phyloP scores from a whole-genome alignment of 2,797 vertebrate genomes.

The Pipistrellus kuhlii region DNA sequence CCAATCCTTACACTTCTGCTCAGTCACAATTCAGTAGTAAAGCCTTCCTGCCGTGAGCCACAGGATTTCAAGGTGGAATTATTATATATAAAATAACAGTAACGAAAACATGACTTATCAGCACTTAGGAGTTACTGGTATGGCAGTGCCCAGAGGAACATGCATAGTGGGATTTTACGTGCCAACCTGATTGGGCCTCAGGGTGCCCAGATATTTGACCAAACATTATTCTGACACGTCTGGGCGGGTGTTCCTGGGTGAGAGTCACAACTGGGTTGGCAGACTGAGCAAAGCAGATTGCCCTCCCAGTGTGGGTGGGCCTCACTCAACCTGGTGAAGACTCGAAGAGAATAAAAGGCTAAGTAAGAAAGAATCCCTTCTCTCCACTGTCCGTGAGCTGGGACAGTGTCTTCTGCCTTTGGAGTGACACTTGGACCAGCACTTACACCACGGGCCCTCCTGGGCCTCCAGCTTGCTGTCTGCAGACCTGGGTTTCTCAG shows the following conservation, averaged over 20 bases:
- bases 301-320: not conserved
- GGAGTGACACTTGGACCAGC: not conserved
- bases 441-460: not conserved
- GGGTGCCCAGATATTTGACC: not conserved
- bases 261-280: not conserved
- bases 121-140: not conserved
- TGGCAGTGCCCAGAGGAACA: not conserved
- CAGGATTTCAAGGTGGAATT: not conserved
- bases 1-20: not conserved
- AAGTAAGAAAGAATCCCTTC: not conserved
- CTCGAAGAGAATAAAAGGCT: not conserved
- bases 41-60: slow-evolving; percentile 2
- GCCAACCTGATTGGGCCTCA: not conserved
- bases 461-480: not conserved
- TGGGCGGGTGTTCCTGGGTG: not conserved
- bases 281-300: not conserved
- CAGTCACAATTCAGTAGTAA: slow-evolving; percentile 25
- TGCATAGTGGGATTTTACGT: not conserved
- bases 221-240: not conserved
- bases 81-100: not conserved
- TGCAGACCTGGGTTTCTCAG: not conserved
- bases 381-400: not conserved
- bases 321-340: not conserved
- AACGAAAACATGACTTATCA: not conserved
- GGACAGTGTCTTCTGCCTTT: not conserved